phyloP scores from a whole-genome alignment of 2,888 invertebrate genomes.

The Melanotus villosus region DNA sequence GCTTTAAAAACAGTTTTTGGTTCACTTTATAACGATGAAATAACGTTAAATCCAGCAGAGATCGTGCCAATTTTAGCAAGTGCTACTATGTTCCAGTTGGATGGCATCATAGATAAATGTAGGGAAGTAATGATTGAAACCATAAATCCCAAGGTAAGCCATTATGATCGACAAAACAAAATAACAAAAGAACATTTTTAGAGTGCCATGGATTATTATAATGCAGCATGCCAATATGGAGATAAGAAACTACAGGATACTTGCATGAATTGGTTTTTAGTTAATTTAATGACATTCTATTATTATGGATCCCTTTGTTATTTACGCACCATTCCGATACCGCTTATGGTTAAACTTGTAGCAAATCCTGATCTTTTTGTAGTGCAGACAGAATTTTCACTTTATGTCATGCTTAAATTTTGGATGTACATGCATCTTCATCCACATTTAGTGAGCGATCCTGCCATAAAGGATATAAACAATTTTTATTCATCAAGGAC shows the following conservation, averaged over 20 bases:
- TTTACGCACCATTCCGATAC: conserved; percentile 75
- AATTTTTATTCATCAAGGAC: conserved; percentile 67
- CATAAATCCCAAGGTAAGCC: conserved; percentile 74
- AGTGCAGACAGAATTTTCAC: conserved; percentile 84
- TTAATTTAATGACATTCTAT: conserved; percentile 77
- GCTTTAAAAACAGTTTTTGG: conserved; percentile 81
- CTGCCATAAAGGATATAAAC: conserved; percentile 60
- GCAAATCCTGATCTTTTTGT: conserved; percentile 78
- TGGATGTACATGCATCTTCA: conserved; percentile 77
- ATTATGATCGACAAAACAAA: not conserved
- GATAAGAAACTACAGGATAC: conserved; percentile 74
- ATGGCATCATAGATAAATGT: conserved; percentile 80
- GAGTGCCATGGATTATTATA: conserved; percentile 79
- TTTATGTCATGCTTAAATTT: conserved; percentile 79
- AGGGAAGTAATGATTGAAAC: conserved; percentile 82
- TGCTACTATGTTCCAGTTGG: conserved; percentile 82
- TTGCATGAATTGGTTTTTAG: conserved; percentile 79
- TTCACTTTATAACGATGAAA: conserved; percentile 83
- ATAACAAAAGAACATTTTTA: conserved; percentile 62
- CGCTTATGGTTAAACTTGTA: conserved; percentile 76
- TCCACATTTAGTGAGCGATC: conserved; percentile 57
- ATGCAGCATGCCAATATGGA: conserved; percentile 79
- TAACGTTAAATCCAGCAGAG: conserved; percentile 77
- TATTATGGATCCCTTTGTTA: conserved; percentile 69
- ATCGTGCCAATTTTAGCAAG: conserved; percentile 80